Conservation (phyloP, 2,888 invertebrate species). For the Synergus gifuensis region DNA sequence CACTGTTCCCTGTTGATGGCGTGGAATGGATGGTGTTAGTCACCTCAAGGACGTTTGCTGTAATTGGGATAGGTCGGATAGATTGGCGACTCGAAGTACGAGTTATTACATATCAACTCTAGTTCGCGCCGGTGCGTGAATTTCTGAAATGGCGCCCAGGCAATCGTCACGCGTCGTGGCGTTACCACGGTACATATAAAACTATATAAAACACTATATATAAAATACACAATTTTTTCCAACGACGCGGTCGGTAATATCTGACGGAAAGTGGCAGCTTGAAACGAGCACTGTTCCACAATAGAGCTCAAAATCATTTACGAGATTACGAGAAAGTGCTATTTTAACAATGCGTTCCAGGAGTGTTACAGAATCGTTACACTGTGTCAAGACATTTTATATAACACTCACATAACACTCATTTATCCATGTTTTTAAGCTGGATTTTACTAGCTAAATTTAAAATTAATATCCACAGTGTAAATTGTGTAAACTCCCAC, state of each 20-base stretch:
- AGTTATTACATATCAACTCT: not conserved
- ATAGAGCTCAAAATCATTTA: no score
- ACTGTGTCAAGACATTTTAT: no score
- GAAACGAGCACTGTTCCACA: no score
- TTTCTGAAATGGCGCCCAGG: slow-evolving; percentile 69
- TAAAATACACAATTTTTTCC: slow-evolving; percentile 41
- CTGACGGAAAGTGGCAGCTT: no score
- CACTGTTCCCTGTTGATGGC: slow-evolving; percentile 46
- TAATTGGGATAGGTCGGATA: slow-evolving; percentile 76
- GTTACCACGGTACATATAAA: slow-evolving; percentile 44
- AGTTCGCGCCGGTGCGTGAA: slow-evolving; percentile 61
- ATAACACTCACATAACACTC: no score
- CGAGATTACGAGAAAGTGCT: no score
- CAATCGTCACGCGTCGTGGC: slow-evolving; percentile 65
- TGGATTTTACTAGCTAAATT: not conserved
- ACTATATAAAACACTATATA: no score
- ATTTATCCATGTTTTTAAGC: no score
- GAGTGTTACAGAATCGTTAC: no score
- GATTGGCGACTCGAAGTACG: slow-evolving; percentile 53
- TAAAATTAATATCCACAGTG: not conserved
- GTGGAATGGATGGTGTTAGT: slow-evolving; percentile 63
- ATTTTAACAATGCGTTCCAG: no score
- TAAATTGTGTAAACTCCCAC: no score
- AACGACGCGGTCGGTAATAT: no score
- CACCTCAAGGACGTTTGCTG: slow-evolving; percentile 74